phyloP scores from a whole-genome alignment of 2,797 vertebrate genomes.

The Xerus rutilus region DNA sequence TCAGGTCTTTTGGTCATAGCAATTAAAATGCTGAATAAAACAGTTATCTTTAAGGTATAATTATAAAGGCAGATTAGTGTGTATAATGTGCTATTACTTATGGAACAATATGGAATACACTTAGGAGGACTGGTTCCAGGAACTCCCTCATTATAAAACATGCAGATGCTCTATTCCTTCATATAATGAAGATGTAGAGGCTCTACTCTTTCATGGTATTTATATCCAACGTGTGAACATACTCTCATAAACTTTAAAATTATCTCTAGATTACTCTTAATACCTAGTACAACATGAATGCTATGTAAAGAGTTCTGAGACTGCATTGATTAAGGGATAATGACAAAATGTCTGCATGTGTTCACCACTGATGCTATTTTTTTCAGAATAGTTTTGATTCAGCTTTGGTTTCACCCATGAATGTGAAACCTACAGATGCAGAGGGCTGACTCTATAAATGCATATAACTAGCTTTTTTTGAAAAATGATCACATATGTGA shows the following conservation, averaged over 20 bases:
- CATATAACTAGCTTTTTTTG: neutral
- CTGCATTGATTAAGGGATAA: neutral
- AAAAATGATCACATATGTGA: neutral
- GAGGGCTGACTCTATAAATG: neutral
- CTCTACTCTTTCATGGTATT: neutral
- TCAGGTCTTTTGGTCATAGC: too few species aligned
- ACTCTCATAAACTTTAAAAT: neutral
- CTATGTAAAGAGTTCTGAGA: neutral
- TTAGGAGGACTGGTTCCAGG: neutral
- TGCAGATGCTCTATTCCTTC: neutral
- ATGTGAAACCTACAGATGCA: neutral
- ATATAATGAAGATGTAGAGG: too few species aligned
- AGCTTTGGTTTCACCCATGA: neutral
- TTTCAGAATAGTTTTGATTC: neutral
- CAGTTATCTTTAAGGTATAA: neutral
- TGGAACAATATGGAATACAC: neutral
- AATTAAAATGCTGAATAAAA: too few species aligned
- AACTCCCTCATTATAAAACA: neutral
- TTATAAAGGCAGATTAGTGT: neutral
- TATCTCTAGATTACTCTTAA: neutral
- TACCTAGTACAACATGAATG: neutral
- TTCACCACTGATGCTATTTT: rapidly evolving
- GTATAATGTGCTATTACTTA: neutral
- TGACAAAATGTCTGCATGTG: neutral
- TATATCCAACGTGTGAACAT: neutral